Percentiles rank a stretch among this genome's conserved stretches.
Evolutionary conservation across 1,140 invertebrate species (phyloP).

Genomic region (Megalonaias nervosa): DNA sequence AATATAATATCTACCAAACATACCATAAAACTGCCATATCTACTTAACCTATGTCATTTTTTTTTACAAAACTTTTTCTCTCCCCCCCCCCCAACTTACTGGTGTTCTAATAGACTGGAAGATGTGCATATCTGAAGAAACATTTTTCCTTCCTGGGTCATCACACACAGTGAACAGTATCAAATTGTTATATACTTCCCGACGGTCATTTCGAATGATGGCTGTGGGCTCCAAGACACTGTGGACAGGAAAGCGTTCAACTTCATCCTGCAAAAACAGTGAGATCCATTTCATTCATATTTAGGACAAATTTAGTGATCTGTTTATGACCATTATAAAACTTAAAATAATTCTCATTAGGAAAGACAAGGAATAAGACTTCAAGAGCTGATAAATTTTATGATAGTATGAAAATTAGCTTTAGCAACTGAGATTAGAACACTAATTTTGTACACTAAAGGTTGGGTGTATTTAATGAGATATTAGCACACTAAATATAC

Average conservation of each 20-base stretch:
- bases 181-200: conserved; percentile 99
- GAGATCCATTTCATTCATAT: neutral
- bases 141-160: conserved; percentile 69
- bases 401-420: too few relatives aligned
- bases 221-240: conserved; percentile 96
- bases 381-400: neutral
- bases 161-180: conserved; percentile 91
- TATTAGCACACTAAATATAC: too few relatives aligned
- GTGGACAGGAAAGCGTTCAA: conserved; percentile 95
- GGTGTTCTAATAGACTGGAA: conserved; percentile 81
- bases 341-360: neutral
- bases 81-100: conserved; percentile 40
- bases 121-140: conserved; percentile 95
- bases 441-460: too few relatives aligned
- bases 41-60: too few relatives aligned
- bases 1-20: too few relatives aligned
- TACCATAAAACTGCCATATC: too few relatives aligned
- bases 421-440: too few relatives aligned
- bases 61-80: too few relatives aligned
- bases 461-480: too few relatives aligned
- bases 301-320: neutral
- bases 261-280: conserved; percentile 76
- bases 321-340: neutral
- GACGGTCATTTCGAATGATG: conserved; percentile 95
- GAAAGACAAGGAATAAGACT: neutral